Base-by-base conservation (phyloP, 2,113 vertebrate species). In the Alligator sinensis region DNA sequence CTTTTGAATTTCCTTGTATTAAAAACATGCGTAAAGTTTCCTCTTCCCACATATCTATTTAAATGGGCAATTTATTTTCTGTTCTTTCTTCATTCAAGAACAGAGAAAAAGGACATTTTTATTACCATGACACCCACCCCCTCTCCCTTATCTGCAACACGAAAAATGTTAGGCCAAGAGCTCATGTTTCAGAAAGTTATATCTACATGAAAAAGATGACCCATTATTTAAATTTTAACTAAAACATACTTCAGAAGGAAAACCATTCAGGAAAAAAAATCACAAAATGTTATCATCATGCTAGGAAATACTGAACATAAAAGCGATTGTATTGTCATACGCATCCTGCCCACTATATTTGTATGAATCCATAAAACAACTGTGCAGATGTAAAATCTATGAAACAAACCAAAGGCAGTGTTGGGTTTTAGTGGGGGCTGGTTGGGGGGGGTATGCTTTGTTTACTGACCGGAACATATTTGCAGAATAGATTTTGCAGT, bases 401-500 rank as follows among this genome's bases (percentile, higher is more conserved):
- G 1, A 54, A 58, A 64, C n/a, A 58, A 64, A 62, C 9, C 47
- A 90, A 62, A 27, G 89, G 18, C 24, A 80, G 47, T 47, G 47
- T 47, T 47, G 47, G 21, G 24, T 55, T 3, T 70, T 0, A 0
- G 18, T 38, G 76, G 75, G 8, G 11, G 21, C 2, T 10, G 27
- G 21, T 3, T 10, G 27, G 1, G 74, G 60, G 54, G 30, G 66
- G 70, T 28, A 47, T 97, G 91, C 97, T 98, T 95, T 97, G 97
- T 96, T 98, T 97, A 93, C 87, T 95, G 89, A 95, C 92, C 93
- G 78, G 86, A 98, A 97, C 96, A 96, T 96, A 98, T 98, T 97
- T 98, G 96, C 94, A 97, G 95, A 94, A 89, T 63, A 86, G 93
- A 98, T 98, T 98, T 98, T 98, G 98, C 95, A 97, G 97, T 90